These are phyloP conservation scores for Drosophila lini DNA, from an alignment of 1,140 invertebrate genomes.

Conservation along the genomic window DNA sequence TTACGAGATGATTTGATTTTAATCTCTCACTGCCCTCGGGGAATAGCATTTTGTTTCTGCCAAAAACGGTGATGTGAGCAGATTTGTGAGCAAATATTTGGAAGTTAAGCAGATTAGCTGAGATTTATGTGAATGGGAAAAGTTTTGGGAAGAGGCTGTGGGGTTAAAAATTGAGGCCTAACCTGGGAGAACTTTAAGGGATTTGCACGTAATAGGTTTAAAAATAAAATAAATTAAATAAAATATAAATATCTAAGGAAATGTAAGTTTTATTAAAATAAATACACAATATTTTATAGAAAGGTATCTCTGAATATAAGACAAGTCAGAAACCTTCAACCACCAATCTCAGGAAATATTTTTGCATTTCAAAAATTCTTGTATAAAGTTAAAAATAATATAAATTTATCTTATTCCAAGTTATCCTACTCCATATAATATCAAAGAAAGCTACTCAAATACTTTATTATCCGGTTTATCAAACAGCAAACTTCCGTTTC, in stretches of 20 bases:
- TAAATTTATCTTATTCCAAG: neutral
- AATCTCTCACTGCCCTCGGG: constrained; percentile 53
- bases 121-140: constrained; percentile 20
- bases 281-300: neutral
- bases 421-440: neutral
- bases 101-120: constrained; percentile 12
- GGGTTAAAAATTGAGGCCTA: neutral
- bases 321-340: too few relatives aligned
- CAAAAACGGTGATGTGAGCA: constrained; percentile 30
- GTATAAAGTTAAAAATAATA: neutral
- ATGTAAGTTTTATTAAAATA: neutral
- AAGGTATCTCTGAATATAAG: too few relatives aligned
- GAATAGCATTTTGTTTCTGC: constrained; percentile 30
- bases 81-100: constrained; percentile 54
- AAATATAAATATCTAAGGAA: neutral
- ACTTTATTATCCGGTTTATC: neutral
- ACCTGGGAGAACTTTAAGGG: constrained; percentile 1
- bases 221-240: neutral
- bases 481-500: neutral
- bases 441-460: constrained; percentile 2
- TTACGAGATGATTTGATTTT: constrained; percentile 72
- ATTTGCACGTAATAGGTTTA: neutral
- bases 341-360: too few relatives aligned
- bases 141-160: neutral
- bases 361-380: too few relatives aligned